These are phyloP conservation scores for Loris lydekkerianus DNA, from an alignment of 2,797 vertebrate genomes.

Conservation along the genomic window DNA sequence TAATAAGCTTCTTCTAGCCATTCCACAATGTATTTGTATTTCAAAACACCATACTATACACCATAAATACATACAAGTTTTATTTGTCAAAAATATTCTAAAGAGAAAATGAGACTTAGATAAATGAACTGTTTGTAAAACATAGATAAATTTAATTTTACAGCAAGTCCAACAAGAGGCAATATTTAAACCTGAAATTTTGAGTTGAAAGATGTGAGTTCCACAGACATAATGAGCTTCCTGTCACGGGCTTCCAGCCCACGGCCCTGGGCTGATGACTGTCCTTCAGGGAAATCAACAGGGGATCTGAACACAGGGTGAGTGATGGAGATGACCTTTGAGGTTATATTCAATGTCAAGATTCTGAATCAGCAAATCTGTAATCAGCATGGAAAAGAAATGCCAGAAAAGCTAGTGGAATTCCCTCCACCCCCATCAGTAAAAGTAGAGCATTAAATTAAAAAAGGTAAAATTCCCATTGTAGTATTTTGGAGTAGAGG, in stretches of 20 bases:
- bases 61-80: neutral
- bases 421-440: neutral
- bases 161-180: neutral
- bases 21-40: neutral
- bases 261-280: neutral
- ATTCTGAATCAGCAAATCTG: conserved; percentile 58
- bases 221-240: conserved; percentile 34
- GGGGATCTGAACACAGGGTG: neutral
- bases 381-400: neutral
- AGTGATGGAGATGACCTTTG: neutral
- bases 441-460: neutral
- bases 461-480: neutral
- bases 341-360: neutral
- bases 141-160: conserved; percentile 31
- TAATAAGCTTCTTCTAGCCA: neutral
- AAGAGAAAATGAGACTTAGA: neutral
- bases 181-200: conserved; percentile 45
- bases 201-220: neutral
- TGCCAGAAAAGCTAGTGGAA: conserved; percentile 29
- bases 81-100: neutral
- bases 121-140: conserved; percentile 20
- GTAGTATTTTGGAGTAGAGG: neutral
- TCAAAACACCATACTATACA: neutral
- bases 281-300: neutral
- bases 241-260: neutral